These are phyloP conservation scores for Aix galericulata DNA, from an alignment of 2,113 vertebrate species.

Conservation along the genomic window DNA sequence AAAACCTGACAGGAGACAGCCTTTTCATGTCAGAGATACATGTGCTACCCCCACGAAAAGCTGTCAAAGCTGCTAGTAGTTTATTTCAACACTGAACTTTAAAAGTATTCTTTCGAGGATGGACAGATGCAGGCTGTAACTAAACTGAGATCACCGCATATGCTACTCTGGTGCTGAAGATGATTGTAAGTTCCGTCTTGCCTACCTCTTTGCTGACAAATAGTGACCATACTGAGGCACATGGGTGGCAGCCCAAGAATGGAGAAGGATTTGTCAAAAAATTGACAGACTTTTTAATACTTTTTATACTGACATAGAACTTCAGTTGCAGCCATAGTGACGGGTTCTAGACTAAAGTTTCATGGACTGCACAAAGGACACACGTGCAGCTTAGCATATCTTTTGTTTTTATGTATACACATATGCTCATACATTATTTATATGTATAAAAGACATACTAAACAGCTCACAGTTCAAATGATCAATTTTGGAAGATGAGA, in stretches of 20 bases:
- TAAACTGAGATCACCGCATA: background rate
- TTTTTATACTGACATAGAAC: background rate
- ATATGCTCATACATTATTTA: background rate
- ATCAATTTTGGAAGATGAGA: constrained; percentile 17
- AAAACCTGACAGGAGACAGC: background rate
- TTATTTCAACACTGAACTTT: background rate
- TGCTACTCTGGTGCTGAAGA: background rate
- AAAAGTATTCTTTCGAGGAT: background rate
- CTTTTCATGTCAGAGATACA: background rate
- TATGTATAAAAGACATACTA: background rate
- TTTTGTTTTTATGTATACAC: background rate
- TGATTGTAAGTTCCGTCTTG: background rate
- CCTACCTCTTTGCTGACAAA: background rate
- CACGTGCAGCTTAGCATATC: too few species aligned
- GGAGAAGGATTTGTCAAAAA: background rate
- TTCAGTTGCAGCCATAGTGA: background rate
- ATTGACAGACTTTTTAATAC: background rate
- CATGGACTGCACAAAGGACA: background rate
- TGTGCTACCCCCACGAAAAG: background rate
- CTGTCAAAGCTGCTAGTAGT: background rate
- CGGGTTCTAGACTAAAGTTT: background rate
- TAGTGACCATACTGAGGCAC: fast-evolving
- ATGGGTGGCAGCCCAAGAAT: background rate
- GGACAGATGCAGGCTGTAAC: background rate
- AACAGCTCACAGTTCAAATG: constrained; percentile 10